Conservation (phyloP, 2,888 invertebrate genomes). For the Cephus nigrinus region DNA sequence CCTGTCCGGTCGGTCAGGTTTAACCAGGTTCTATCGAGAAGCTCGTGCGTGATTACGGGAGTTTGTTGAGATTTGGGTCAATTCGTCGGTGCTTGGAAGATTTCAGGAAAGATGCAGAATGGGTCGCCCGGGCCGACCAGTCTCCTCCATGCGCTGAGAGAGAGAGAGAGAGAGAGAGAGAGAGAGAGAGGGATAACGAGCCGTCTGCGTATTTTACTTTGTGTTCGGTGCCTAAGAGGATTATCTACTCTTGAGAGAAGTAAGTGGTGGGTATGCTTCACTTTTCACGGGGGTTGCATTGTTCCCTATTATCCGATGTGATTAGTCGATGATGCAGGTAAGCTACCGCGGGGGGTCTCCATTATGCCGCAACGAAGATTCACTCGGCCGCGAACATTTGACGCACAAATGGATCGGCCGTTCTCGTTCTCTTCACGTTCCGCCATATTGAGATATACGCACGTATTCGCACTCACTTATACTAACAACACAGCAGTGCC, state of each 20-base stretch:
- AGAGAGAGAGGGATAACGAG: neutral
- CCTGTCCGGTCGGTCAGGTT: no score
- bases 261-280: constrained; percentile 41
- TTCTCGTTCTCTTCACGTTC: constrained; percentile 11
- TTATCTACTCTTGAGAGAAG: constrained; percentile 48
- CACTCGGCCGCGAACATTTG: constrained; percentile 42
- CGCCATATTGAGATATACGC: neutral
- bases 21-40: no score
- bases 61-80: no score
- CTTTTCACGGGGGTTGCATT: constrained; percentile 62
- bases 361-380: constrained; percentile 46
- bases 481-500: no score
- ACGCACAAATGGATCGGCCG: constrained; percentile 6
- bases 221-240: constrained; percentile 64
- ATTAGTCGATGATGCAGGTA: constrained; percentile 67
- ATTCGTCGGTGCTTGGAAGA: no score
- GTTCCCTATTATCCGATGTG: constrained; percentile 64
- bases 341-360: constrained; percentile 64
- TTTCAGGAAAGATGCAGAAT: no score
- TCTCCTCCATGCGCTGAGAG: no score
- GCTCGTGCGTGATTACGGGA: no score
- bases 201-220: constrained; percentile 54
- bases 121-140: no score
- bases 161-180: no score
- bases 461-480: neutral